Evolutionary conservation across 2,113 vertebrate genomes (phyloP), one percentile per base, ranked within the genome.

Genomic region (Rhinichthys klamathensis): DNA sequence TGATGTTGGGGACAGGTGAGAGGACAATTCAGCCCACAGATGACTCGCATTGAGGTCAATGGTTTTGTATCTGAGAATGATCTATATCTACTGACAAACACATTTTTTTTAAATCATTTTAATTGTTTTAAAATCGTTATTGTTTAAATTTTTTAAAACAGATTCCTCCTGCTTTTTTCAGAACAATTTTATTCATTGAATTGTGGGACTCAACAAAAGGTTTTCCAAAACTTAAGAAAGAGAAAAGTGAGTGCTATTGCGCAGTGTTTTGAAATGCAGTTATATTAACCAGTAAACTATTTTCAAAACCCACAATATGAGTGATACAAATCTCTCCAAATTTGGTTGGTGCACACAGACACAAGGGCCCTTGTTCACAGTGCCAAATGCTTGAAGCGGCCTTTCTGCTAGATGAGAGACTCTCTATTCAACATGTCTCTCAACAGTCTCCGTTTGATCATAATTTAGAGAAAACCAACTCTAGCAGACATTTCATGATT

Each of bases 401-500:
- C 41, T 46, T 74, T 49, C 70, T 46, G 7, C 41, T 74, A 15
- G 41, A 74, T 27, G 6, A 74, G 70, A 74, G 72, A 21, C 35
- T 41, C 15, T 74, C 72, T 49, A 49, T 74, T 74, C 11, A 49
- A 74, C 72, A 49, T 27, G 12, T 74, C 72, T 44, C 41, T 74
- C 72, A 49, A 7, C 6, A 27, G 23, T 74, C 72, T 74, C 41
- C 3, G 41, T 49, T 74, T 74, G n/a, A 49, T 25, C 72, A 27
- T 25, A 74, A 74, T 74, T 74, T 46, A 27, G 72, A 46, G 41
- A 74, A 74, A 74, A 74, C 5, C n/a, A 74, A 74, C 12, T 74
- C n/a, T 74, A 74, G 72, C 44, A 7, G 41, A 15, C n/a, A 46
- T 27, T 63, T 63, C 12, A 56, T 56, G 32, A 69, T 35, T 69